A percentile compares a stretch with the other conserved stretches of the same genome.
phyloP scores from a whole-genome alignment of 2,888 invertebrate species.

The Rugalucina vietnamica region DNA sequence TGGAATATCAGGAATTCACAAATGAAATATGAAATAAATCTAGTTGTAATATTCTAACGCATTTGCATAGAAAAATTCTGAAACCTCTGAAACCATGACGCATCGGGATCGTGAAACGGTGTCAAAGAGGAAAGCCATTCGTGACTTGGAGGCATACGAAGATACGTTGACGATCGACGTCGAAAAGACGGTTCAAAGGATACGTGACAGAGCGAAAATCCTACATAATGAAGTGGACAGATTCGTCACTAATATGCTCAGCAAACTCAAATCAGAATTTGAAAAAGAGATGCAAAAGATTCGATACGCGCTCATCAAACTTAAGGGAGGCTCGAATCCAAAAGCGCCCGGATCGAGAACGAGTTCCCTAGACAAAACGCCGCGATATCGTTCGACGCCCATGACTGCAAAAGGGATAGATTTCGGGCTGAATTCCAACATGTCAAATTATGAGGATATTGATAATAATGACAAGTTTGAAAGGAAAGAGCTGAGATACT shows the following conservation, averaged over 20 bases:
- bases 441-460: neutral
- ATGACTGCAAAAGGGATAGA: conserved; percentile 30
- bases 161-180: conserved; percentile 55
- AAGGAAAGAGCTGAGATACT: conserved; percentile 47
- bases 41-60: neutral
- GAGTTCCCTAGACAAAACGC: conserved; percentile 36
- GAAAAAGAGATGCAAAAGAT: conserved; percentile 50
- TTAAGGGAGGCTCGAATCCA: conserved; percentile 25
- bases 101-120: neutral
- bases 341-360: conserved; percentile 23
- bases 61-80: neutral
- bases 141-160: conserved; percentile 56
- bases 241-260: conserved; percentile 42
- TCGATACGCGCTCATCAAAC: conserved; percentile 44
- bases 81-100: neutral
- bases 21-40: neutral
- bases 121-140: conserved; percentile 40
- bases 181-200: conserved; percentile 54
- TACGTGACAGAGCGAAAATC: conserved; percentile 52
- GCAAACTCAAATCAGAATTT: conserved; percentile 49
- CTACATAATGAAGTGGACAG: conserved; percentile 52
- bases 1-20: neutral
- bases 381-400: conserved; percentile 53
- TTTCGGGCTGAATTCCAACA: conserved; percentile 36
- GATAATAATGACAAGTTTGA: conserved; percentile 43